These are phyloP conservation scores for Cettia cetti DNA, from an alignment of 2,113 vertebrate genomes.

Conservation along the genomic window DNA sequence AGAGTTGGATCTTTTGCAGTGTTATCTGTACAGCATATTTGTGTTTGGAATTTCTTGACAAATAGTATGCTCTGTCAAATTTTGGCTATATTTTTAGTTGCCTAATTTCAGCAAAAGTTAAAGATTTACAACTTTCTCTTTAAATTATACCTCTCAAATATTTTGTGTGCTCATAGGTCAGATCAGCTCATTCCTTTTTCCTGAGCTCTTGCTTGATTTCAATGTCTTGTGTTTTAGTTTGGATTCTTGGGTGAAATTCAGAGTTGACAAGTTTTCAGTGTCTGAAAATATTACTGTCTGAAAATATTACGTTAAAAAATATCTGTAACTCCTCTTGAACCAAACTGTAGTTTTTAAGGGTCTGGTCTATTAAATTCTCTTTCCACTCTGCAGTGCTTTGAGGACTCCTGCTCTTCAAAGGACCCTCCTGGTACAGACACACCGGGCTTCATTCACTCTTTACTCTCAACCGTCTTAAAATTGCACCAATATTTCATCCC, in stretches of 20 bases:
- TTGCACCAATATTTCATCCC: background rate
- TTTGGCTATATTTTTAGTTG: background rate
- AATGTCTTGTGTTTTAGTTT: background rate
- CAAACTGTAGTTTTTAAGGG: background rate
- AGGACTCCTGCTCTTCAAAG: background rate
- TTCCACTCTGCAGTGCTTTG: background rate
- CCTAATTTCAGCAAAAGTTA: background rate
- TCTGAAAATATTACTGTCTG: background rate
- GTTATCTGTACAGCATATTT: background rate
- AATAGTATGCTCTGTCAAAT: background rate
- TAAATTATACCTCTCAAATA: background rate
- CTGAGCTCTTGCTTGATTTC: background rate
- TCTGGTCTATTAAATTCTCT: background rate
- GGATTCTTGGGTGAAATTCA: background rate
- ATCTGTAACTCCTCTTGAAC: background rate
- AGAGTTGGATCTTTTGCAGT: background rate
- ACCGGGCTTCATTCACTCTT: background rate
- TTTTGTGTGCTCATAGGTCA: background rate
- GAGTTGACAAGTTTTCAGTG: background rate
- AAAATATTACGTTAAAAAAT: background rate
- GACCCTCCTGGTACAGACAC: background rate
- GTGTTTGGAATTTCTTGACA: background rate
- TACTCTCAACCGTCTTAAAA: background rate
- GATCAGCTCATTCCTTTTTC: background rate
- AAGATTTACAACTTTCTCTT: background rate